Evolutionary conservation across 1,140 invertebrate species (phyloP).

Genomic region (Pachyrhynchus sulphureomaculatus): DNA sequence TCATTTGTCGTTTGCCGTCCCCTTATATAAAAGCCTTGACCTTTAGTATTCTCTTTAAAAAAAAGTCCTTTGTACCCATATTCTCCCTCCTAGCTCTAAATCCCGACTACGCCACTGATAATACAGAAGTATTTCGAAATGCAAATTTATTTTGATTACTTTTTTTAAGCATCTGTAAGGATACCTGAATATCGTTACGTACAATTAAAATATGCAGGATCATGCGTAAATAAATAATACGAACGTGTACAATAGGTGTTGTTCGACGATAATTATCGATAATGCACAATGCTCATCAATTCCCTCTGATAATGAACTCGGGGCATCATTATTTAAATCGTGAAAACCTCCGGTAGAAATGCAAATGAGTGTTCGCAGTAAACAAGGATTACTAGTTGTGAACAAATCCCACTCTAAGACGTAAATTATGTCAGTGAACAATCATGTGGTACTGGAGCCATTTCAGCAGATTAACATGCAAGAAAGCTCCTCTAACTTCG

Average conservation of each 20-base stretch:
- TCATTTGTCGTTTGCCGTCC: too few relatives aligned
- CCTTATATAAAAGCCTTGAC: too few relatives aligned
- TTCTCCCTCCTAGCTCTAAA: too few relatives aligned
- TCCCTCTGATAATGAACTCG: conserved; percentile 1
- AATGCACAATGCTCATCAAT: conserved; percentile 15
- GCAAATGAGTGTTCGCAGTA: conserved; percentile 43
- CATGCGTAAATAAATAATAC: conserved; percentile 14
- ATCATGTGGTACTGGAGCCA: conserved; percentile 46
- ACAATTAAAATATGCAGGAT: conserved; percentile 17
- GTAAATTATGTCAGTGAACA: conserved; percentile 51
- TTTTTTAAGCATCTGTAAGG: not conserved
- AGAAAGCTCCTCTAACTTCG: conserved; percentile 40
- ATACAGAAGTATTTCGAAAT: too few relatives aligned
- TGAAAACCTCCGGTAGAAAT: conserved; percentile 38
- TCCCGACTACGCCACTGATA: too few relatives aligned
- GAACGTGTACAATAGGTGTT: conserved; percentile 2
- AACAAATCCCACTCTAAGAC: conserved; percentile 47
- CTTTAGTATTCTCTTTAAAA: too few relatives aligned
- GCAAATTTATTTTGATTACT: too few relatives aligned
- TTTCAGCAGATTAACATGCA: conserved; percentile 47
- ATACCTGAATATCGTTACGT: not conserved
- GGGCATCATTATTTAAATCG: conserved; percentile 40
- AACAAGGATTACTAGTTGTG: conserved; percentile 44
- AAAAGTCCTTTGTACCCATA: too few relatives aligned
- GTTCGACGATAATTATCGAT: conserved; percentile 16